Conservation (phyloP, 2,888 invertebrate genomes). For the Encarsia formosa region DNA sequence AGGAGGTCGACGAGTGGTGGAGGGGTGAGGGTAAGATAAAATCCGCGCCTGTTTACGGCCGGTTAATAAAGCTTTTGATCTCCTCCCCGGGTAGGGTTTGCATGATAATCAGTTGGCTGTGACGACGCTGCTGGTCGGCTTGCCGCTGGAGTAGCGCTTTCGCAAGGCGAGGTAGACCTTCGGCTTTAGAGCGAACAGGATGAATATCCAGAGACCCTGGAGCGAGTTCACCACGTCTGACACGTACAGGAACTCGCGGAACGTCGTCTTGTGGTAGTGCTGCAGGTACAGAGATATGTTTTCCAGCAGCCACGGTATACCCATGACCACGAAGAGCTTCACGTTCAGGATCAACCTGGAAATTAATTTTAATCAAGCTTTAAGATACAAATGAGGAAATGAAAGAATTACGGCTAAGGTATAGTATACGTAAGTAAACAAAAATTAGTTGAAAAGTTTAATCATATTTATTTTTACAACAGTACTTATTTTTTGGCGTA, state of each 20-base stretch:
- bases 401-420: too few species aligned
- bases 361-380: too few species aligned
- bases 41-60: too few species aligned
- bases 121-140: slow-evolving; percentile 35
- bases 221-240: slow-evolving; percentile 67
- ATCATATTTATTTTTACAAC: too few species aligned
- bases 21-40: too few species aligned
- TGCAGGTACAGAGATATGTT: slow-evolving; percentile 35
- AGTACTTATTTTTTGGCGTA: too few species aligned
- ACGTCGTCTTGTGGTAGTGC: slow-evolving; percentile 25
- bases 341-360: slow-evolving; percentile 69
- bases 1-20: too few species aligned
- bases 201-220: slow-evolving; percentile 69
- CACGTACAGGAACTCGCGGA: slow-evolving; percentile 45
- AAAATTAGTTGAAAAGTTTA: too few species aligned
- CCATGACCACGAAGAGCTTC: slow-evolving; percentile 77
- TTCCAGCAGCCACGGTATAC: slow-evolving; percentile 66
- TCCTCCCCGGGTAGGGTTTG: not conserved
- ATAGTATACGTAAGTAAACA: too few species aligned
- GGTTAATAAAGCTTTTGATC: not conserved
- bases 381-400: too few species aligned
- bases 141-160: slow-evolving; percentile 48
- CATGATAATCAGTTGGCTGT: slow-evolving; percentile 32
- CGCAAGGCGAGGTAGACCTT: slow-evolving; percentile 61
- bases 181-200: slow-evolving; percentile 68